Percentiles rank a stretch among this genome's conserved stretches.
Conservation (phyloP, 2,113 vertebrate species). For the Apus apus region DNA sequence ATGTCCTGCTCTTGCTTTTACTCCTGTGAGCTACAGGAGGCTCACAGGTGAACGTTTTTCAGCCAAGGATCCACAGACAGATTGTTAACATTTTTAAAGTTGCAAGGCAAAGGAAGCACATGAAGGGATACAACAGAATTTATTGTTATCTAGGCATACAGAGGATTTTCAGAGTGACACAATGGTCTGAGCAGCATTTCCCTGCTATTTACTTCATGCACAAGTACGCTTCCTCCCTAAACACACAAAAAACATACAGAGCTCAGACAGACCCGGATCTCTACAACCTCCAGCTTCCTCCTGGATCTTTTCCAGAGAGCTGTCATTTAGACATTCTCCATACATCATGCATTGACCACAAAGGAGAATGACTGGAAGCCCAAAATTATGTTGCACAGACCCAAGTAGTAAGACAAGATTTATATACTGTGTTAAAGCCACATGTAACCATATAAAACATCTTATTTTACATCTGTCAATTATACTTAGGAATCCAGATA, state of each 20-base stretch:
- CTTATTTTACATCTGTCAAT: not conserved
- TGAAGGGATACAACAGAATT: not conserved
- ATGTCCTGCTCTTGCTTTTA: not conserved
- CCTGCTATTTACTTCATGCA: not conserved
- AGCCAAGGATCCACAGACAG: not conserved
- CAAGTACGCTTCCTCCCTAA: not conserved
- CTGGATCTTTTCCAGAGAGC: not conserved
- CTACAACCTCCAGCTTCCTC: not conserved
- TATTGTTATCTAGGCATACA: not conserved
- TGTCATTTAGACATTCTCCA: not conserved
- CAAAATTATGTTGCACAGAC: not conserved
- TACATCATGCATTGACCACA: fast-evolving
- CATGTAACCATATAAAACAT: not conserved
- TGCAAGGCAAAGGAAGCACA: not conserved
- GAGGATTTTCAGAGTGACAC: not conserved
- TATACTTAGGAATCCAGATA: not conserved
- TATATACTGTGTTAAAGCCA: not conserved
- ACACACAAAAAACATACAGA: not conserved
- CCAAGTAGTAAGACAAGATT: not conserved
- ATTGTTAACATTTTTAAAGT: not conserved
- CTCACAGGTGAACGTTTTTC: not conserved
- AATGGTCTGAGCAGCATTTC: not conserved
- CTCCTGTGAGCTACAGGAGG: not conserved
- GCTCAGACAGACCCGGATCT: not conserved
- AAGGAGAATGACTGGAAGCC: not conserved